Conservation (phyloP, 2,113 vertebrate genomes). For the Bufo bufo region DNA sequence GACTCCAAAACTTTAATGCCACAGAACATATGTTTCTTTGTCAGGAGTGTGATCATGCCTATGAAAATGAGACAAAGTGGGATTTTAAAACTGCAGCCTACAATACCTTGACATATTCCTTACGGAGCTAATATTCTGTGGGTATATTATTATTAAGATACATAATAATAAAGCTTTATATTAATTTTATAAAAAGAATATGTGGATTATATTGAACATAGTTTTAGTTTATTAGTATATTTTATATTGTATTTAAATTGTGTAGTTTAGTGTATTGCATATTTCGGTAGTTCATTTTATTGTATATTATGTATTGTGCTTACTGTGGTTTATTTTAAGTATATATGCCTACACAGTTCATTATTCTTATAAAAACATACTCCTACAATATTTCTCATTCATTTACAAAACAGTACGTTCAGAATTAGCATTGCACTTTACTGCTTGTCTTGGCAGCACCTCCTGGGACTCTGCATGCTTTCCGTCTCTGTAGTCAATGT, state of each 20-base stretch:
- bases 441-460: conserved; percentile 28
- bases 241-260: neutral
- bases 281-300: neutral
- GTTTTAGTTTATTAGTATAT: neutral
- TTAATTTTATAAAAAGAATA: neutral
- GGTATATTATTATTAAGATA: neutral
- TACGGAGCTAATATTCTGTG: neutral
- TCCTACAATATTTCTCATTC: conserved; percentile 59
- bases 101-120: neutral
- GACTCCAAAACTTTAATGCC: conserved; percentile 20
- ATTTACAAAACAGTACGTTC: conserved; percentile 60
- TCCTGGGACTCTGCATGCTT: conserved; percentile 26
- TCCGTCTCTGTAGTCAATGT: neutral
- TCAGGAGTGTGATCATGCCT: conserved; percentile 21
- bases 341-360: conserved; percentile 35
- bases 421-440: conserved; percentile 60
- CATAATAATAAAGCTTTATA: neutral
- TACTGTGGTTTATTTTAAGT: neutral
- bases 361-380: conserved; percentile 57
- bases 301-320: neutral
- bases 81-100: conserved; percentile 12
- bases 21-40: conserved; percentile 37
- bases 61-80: conserved; percentile 15
- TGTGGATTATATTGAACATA: neutral
- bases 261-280: neutral